phyloP scores from a whole-genome alignment of 2,797 vertebrate species.

The Notolabrus celidotus region DNA sequence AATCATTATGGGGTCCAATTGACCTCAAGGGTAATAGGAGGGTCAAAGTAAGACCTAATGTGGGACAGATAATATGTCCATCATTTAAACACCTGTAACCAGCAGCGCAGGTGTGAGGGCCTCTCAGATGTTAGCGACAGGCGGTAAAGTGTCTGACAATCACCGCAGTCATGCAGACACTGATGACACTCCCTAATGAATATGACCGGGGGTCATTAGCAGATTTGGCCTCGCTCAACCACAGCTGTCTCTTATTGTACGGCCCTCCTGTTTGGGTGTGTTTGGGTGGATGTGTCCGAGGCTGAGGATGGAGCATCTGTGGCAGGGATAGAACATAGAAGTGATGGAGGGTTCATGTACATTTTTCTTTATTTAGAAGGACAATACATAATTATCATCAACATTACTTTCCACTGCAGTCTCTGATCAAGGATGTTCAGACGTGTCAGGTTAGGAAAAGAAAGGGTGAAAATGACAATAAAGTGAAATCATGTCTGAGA shows the following conservation, averaged over 20 bases:
- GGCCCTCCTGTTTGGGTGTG: slow-evolving; percentile 42
- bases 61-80: slow-evolving; percentile 18
- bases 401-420: too few species aligned
- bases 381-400: not conserved
- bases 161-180: slow-evolving; percentile 68
- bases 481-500: too few species aligned
- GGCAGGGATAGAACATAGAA: slow-evolving; percentile 29
- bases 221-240: slow-evolving; percentile 69
- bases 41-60: not conserved
- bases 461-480: too few species aligned
- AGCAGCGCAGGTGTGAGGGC: slow-evolving; percentile 55
- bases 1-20: too few species aligned
- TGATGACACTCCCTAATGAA: slow-evolving; percentile 73
- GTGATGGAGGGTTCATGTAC: slow-evolving; percentile 1
- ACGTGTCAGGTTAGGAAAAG: too few species aligned
- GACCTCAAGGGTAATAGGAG: too few species aligned
- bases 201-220: slow-evolving; percentile 76
- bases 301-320: slow-evolving; percentile 40
- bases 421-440: too few species aligned
- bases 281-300: slow-evolving; percentile 34
- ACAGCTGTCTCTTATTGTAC: slow-evolving; percentile 74
- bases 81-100: slow-evolving; percentile 41
- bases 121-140: slow-evolving; percentile 70
- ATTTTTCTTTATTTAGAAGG: slow-evolving; percentile 1
- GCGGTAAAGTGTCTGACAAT: slow-evolving; percentile 64